Percentiles rank a stretch among this genome's conserved stretches.
Conservation (phyloP, 2,888 invertebrate species). For the Ectemnius cavifrons region DNA sequence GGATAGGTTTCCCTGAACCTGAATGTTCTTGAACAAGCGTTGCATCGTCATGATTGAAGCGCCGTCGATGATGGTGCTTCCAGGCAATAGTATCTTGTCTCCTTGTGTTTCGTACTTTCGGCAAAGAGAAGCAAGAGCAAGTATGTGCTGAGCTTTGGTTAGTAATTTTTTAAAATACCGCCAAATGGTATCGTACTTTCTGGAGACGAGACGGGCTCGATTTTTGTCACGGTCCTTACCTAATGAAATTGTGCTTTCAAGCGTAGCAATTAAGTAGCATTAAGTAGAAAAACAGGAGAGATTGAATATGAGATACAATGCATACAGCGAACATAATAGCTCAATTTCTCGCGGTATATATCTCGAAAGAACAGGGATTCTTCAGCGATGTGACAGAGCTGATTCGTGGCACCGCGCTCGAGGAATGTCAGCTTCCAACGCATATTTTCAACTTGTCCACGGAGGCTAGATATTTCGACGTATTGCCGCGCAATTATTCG, state of each 20-base stretch:
- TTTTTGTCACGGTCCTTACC: constrained; percentile 52
- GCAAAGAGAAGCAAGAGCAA: constrained; percentile 61
- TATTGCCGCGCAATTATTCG: constrained; percentile 60
- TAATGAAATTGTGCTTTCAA: constrained; percentile 42
- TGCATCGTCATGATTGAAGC: too few species aligned
- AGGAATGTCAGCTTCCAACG: constrained; percentile 47
- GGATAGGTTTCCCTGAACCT: background rate
- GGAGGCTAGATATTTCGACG: constrained; percentile 50
- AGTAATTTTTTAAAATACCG: constrained; percentile 51
- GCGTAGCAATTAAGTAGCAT: background rate
- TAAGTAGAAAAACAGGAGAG: background rate
- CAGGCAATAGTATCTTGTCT: constrained; percentile 54
- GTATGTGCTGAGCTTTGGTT: constrained; percentile 60
- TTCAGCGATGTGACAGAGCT: constrained; percentile 50
- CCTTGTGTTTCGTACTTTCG: constrained; percentile 67
- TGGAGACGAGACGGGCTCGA: constrained; percentile 55
- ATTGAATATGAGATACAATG: too few species aligned
- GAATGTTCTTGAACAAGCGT: too few species aligned
- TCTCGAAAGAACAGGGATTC: constrained; percentile 61
- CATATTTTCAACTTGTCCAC: constrained; percentile 56
- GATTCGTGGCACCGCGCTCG: constrained; percentile 25
- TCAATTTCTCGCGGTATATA: constrained; percentile 53
- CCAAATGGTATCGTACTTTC: constrained; percentile 57
- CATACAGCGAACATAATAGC: constrained; percentile 60
- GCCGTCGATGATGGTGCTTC: too few species aligned